Evolutionary conservation across 2,113 vertebrate species (phyloP).

Genomic region (Tachuris rubrigastra): DNA sequence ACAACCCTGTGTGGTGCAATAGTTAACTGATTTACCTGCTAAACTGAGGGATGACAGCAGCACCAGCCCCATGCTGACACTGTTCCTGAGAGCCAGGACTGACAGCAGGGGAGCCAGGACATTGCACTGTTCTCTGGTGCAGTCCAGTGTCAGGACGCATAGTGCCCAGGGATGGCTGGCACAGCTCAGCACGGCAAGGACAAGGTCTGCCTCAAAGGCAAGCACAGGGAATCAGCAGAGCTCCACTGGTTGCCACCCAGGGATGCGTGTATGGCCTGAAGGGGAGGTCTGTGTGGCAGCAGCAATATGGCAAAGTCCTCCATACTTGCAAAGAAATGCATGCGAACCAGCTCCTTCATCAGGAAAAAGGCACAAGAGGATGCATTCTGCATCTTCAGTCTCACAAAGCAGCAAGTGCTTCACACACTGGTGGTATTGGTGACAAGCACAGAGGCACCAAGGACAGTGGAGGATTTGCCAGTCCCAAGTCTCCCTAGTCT

Average conservation of each 20-base stretch:
- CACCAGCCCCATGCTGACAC: background rate
- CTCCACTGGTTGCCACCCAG: background rate
- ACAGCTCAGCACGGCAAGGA: background rate
- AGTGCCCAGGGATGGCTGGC: background rate
- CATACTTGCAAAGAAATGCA: background rate
- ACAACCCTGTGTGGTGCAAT: background rate
- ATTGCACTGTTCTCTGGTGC: background rate
- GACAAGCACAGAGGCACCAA: background rate
- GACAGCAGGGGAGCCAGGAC: background rate
- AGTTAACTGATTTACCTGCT: background rate
- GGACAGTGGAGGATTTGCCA: background rate
- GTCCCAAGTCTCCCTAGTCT: background rate
- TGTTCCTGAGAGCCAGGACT: background rate
- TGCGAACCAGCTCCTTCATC: background rate
- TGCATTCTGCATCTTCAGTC: background rate
- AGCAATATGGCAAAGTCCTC: accelerated
- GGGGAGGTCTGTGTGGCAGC: background rate
- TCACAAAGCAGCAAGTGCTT: background rate
- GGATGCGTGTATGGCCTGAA: accelerated
- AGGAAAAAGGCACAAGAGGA: background rate
- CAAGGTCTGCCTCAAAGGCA: background rate
- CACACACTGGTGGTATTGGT: background rate
- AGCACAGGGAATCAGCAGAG: background rate
- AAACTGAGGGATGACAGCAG: background rate
- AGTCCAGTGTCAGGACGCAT: background rate